These are phyloP conservation scores for Lutjanus campechanus DNA, from an alignment of 2,797 vertebrate genomes.

Conservation along the genomic window DNA sequence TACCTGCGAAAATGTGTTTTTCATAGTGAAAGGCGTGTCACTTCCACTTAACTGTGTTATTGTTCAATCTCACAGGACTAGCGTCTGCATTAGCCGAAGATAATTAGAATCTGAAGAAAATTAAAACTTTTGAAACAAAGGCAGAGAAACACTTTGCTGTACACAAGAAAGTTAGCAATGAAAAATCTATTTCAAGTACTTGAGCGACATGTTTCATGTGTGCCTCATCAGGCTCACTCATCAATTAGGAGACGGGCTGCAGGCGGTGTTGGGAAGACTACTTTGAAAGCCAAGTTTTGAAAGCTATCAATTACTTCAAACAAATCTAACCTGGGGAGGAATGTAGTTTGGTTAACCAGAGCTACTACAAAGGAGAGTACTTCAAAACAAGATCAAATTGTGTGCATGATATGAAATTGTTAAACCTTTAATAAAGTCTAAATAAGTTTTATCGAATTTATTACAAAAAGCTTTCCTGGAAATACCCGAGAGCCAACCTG, in stretches of 20 bases:
- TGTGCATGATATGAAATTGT: too few relatives aligned
- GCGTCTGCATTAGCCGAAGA: not conserved
- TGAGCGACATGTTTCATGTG: not conserved
- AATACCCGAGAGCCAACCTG: too few relatives aligned
- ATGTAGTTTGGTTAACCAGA: too few relatives aligned
- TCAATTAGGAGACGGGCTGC: not conserved
- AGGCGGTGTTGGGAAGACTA: not conserved
- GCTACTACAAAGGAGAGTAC: too few relatives aligned
- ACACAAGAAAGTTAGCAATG: not conserved
- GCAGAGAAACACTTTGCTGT: not conserved
- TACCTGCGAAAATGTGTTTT: not conserved
- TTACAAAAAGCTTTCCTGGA: too few relatives aligned
- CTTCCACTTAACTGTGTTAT: not conserved
- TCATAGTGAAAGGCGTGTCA: not conserved
- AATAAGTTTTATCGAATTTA: too few relatives aligned
- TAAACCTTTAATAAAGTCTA: too few relatives aligned
- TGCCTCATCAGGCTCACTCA: not conserved
- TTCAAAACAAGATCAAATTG: too few relatives aligned
- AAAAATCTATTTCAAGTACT: not conserved
- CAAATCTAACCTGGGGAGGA: too few relatives aligned
- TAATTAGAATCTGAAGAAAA: not conserved
- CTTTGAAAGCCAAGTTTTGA: too few relatives aligned
- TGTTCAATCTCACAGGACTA: not conserved
- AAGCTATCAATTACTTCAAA: too few relatives aligned
- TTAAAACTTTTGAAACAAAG: not conserved